phyloP scores from a whole-genome alignment of 1,140 invertebrate species.

The Pemphigus obesinymphae region DNA sequence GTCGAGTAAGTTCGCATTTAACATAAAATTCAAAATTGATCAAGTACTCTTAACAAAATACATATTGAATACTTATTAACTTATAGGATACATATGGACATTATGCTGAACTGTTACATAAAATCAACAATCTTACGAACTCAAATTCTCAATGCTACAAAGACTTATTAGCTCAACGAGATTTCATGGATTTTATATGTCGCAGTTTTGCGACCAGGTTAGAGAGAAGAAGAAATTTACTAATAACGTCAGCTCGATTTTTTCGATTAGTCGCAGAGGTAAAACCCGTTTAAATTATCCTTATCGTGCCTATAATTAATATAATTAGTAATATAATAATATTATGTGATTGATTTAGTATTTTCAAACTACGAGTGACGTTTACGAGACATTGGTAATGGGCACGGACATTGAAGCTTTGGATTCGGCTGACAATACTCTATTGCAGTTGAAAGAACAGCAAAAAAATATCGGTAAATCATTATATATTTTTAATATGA shows the following conservation, averaged over 20 bases:
- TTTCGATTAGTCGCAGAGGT: slow-evolving; percentile 70
- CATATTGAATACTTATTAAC: too few species aligned
- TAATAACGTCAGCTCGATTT: slow-evolving; percentile 71
- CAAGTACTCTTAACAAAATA: too few species aligned
- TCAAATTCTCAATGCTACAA: slow-evolving; percentile 54
- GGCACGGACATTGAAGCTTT: slow-evolving; percentile 57
- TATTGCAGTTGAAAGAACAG: slow-evolving; percentile 57
- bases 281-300: too few species aligned
- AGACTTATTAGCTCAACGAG: slow-evolving; percentile 62
- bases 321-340: background rate
- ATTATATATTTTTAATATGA: background rate
- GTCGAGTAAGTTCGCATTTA: slow-evolving; percentile 56
- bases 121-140: slow-evolving; percentile 57
- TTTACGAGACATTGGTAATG: slow-evolving; percentile 63
- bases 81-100: slow-evolving; percentile 67
- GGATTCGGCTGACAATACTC: slow-evolving; percentile 54
- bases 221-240: slow-evolving; percentile 66
- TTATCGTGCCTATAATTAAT: background rate
- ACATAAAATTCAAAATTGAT: too few species aligned
- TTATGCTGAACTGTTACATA: slow-evolving; percentile 70
- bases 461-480: slow-evolving; percentile 52
- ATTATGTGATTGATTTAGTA: slow-evolving; percentile 54
- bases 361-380: slow-evolving; percentile 61
- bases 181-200: slow-evolving; percentile 76
- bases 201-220: slow-evolving; percentile 71